A percentile compares a stretch with the other conserved stretches of the same genome.
phyloP scores from a whole-genome alignment of 2,888 invertebrate species.

The Caprella mutica region DNA sequence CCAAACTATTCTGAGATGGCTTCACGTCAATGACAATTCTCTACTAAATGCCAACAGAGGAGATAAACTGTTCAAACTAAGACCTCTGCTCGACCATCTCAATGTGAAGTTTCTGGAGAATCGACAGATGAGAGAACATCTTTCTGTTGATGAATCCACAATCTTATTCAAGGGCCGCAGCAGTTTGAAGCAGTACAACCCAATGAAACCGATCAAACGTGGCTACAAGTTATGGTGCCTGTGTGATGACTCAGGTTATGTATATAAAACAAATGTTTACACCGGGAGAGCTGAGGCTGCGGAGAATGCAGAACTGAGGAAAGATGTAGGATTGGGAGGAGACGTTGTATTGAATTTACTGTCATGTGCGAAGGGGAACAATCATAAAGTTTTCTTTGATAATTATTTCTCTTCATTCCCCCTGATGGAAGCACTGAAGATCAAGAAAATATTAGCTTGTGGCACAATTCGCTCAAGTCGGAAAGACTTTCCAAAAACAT shows the following conservation, averaged over 20 bases:
- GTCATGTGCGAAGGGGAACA: constrained; percentile 28
- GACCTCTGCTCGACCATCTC: neutral
- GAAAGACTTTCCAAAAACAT: constrained; percentile 27
- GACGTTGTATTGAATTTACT: constrained; percentile 30
- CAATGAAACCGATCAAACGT: constrained; percentile 36
- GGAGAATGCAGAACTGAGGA: no score
- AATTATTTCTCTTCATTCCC: constrained; percentile 36
- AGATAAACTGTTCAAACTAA: constrained; percentile 1
- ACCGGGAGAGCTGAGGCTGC: constrained; percentile 37
- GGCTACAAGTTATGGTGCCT: constrained; percentile 36
- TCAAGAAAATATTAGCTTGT: constrained; percentile 28
- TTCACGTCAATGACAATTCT: constrained; percentile 7
- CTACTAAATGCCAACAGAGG: neutral
- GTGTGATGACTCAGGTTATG: constrained; percentile 34
- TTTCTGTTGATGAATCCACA: constrained; percentile 34
- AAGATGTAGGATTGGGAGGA: constrained; percentile 34
- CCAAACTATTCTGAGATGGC: neutral
- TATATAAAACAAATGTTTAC: constrained; percentile 37
- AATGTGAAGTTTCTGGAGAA: neutral
- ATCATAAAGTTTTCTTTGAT: constrained; percentile 36
- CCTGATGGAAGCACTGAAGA: constrained; percentile 33
- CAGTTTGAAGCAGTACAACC: constrained; percentile 16
- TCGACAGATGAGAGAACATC: neutral
- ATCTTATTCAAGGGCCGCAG: constrained; percentile 36
- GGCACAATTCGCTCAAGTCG: constrained; percentile 34